Percentiles rank a stretch among this genome's conserved stretches.
phyloP scores from a whole-genome alignment of 30 jellyfish, hydroid and myxozoan species.

The Pseudorhiza aurosa region DNA sequence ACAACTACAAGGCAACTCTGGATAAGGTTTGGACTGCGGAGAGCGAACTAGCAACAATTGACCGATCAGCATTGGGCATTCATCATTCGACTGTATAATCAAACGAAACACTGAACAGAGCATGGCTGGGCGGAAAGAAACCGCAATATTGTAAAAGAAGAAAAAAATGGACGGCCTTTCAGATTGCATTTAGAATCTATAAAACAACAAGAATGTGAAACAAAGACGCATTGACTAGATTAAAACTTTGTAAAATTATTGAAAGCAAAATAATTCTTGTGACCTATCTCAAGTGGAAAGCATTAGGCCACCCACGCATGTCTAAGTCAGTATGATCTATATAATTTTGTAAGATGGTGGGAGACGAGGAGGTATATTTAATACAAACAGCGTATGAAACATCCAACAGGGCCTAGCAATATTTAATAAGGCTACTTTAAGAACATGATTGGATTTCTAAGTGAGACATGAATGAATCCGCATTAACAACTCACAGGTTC shows the following conservation, averaged over 20 bases:
- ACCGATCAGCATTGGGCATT: too few species aligned
- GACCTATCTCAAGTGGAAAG: conserved; percentile 35
- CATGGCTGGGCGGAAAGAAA: conserved; percentile 6
- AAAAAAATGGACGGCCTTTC: conserved; percentile 15
- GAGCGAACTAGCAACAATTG: too few species aligned
- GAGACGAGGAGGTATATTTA: too few species aligned
- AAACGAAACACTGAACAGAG: background rate
- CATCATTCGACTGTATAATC: background rate
- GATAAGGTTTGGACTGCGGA: too few species aligned
- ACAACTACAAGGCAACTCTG: too few species aligned
- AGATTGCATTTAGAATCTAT: background rate
- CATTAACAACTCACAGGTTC: too few species aligned
- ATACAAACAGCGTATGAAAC: too few species aligned
- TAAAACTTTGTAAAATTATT: conserved; percentile 24
- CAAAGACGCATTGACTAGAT: conserved; percentile 55
- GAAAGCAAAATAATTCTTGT: conserved; percentile 14
- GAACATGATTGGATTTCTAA: too few species aligned
- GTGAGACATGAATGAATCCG: too few species aligned
- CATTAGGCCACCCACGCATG: conserved; percentile 52
- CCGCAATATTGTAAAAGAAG: conserved; percentile 30
- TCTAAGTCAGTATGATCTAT: conserved; percentile 25
- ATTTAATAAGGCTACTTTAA: too few species aligned
- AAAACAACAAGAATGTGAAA: conserved; percentile 11
- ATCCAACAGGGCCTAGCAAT: too few species aligned
- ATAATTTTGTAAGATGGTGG: too few species aligned